Percentiles rank a stretch among this genome's conserved stretches.
These are phyloP conservation scores for Hylyphantes graminicola DNA, from an alignment of 1,140 invertebrate genomes.

Conservation along the genomic window DNA sequence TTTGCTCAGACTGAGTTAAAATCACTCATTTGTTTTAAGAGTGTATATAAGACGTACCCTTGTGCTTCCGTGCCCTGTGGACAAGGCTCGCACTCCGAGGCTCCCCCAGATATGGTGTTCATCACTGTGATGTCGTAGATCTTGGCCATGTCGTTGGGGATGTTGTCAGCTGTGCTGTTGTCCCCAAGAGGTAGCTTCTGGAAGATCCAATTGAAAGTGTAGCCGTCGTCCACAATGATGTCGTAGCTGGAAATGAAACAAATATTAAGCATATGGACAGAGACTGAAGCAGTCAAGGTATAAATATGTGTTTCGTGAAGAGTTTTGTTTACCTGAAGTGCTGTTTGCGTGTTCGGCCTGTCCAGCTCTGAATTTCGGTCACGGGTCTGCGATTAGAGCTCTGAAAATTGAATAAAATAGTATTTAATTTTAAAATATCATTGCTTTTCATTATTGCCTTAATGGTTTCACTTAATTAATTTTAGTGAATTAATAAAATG, in stretches of 20 bases:
- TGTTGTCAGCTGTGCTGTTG: background rate
- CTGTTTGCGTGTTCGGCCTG: slow-evolving; percentile 66
- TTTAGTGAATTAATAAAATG: background rate
- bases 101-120: slow-evolving; percentile 74
- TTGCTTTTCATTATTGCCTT: background rate
- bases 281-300: background rate
- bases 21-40: too few species aligned
- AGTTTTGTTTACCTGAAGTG: slow-evolving; percentile 64
- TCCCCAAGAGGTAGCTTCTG: slow-evolving; percentile 65
- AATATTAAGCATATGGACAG: background rate
- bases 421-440: background rate
- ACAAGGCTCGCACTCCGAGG: slow-evolving; percentile 65
- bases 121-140: slow-evolving; percentile 74
- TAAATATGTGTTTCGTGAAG: background rate
- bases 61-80: slow-evolving; percentile 50
- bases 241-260: slow-evolving; percentile 63
- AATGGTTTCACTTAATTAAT: background rate
- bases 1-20: too few species aligned
- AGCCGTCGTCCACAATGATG: slow-evolving; percentile 69
- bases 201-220: slow-evolving; percentile 74
- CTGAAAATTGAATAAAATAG: slow-evolving; percentile 60
- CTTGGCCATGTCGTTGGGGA: slow-evolving; percentile 67
- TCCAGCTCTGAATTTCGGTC: slow-evolving; percentile 69
- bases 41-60: slow-evolving; percentile 31
- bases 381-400: slow-evolving; percentile 67